Evolutionary conservation across 2,113 vertebrate genomes (phyloP), one percentile per base, ranked within the genome.

Genomic region (Naja naja): DNA sequence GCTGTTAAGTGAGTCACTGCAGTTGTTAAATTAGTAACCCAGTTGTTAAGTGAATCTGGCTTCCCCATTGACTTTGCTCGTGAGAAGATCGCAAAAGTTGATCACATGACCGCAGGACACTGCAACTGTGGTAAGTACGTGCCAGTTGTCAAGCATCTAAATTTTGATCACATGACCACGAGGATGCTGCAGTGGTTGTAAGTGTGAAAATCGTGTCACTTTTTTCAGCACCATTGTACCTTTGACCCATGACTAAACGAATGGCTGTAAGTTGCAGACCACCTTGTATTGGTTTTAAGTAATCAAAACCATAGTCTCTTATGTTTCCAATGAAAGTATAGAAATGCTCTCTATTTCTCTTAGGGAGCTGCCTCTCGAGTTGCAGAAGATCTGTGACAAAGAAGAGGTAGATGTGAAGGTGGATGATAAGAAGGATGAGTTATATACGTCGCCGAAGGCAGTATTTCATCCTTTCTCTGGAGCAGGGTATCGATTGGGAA

Each of bases 331-430:
- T 81, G 30, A 27, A 30, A 30, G 27, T 14, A 30, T 64, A 64
- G 3, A 30, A 12, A 64, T 64, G 9, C 27, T 30, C 27, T 64
- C 7, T 90, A 47, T 87, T 20, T 23, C 93, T 55, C 92, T 81
- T 54, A 99, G 99, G 96, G 99, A 99, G 94, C 96, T 99, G 56
- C 99, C 99, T 55, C 94, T 97, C 64, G 99, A 99, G 94, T 98
- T 99, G 93, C 98, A 96, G 91, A 98, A 98, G 94, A 89, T 97
- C 92, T 98, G 98, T 89, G 98, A 98, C 91, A 98, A 99, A 95
- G 98, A 99, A 47, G 99, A 99, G 90, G 96, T 99, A 91, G 98
- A 99, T 89, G 98, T 99, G 95, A 98, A 98, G 91, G 98, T 99
- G 93, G 98, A 99, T 97, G 99, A 99, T 93, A 98, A 99, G 96